Conservation (phyloP, 2,113 vertebrate genomes). For the Macquaria ambigua region DNA sequence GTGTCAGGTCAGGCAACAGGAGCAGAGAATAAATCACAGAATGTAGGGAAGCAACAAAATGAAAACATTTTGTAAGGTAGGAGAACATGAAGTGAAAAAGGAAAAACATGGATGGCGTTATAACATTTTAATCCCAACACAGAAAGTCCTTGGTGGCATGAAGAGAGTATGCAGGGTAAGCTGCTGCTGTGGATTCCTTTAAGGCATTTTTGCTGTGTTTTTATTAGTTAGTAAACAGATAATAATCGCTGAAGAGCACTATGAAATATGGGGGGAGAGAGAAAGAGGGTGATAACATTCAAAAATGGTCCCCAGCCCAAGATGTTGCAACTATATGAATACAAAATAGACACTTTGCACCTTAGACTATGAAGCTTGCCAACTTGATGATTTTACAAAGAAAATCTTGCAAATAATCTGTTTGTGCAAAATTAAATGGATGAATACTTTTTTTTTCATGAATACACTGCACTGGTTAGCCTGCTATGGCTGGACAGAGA, state of each 20-base stretch:
- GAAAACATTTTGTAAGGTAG: conserved; percentile 4
- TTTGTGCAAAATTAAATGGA: conserved; percentile 3
- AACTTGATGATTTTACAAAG: not conserved
- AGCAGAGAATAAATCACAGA: conserved; percentile 11
- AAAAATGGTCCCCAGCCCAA: conserved; percentile 1
- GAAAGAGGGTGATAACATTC: conserved; percentile 18
- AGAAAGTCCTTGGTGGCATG: conserved; percentile 9
- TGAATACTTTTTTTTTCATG: not conserved
- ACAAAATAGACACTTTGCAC: not conserved
- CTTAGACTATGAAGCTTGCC: not conserved
- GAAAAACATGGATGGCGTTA: not conserved
- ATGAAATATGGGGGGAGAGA: not conserved
- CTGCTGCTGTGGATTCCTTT: conserved; percentile 15
- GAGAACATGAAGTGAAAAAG: conserved; percentile 12
- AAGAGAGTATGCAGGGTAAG: not conserved
- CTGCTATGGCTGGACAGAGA: not conserved
- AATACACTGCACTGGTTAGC: not conserved
- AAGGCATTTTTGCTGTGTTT: not conserved
- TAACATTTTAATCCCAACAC: conserved; percentile 2
- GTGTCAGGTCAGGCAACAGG: conserved; percentile 18
- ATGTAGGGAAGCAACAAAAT: conserved; percentile 11
- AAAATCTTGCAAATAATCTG: conserved; percentile 10
- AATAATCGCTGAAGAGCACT: not conserved
- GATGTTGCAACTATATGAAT: not conserved
- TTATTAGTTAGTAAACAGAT: conserved; percentile 16